A percentile compares a stretch with the other conserved stretches of the same genome.
These are phyloP conservation scores for Callospermophilus lateralis DNA, from an alignment of 2,113 vertebrate species.

Conservation along the genomic window DNA sequence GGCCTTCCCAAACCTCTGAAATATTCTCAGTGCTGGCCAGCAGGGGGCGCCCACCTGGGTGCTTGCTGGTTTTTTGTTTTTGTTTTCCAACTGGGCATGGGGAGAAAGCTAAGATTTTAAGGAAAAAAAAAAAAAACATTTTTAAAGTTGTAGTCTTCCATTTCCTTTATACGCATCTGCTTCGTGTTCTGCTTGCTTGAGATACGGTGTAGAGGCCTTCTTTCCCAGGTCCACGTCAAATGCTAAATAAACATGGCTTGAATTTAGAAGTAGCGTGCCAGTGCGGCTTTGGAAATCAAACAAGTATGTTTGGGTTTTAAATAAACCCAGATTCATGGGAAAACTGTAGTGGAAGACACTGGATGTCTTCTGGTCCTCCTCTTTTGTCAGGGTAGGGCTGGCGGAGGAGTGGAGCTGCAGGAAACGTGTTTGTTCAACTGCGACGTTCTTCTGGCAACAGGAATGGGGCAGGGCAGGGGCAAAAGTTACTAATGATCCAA, in stretches of 20 bases:
- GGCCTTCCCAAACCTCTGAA: background rate
- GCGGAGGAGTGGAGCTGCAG: background rate
- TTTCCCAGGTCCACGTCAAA: constrained; percentile 61
- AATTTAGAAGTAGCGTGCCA: background rate
- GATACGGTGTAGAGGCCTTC: constrained; percentile 51
- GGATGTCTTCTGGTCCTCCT: background rate
- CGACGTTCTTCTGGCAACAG: background rate
- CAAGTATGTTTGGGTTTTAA: background rate
- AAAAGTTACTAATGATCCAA: background rate
- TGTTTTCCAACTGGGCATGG: background rate
- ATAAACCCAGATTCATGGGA: background rate
- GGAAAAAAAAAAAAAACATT: background rate
- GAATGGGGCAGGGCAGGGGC: rapidly evolving
- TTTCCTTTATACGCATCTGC: background rate
- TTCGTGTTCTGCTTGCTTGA: constrained; percentile 13
- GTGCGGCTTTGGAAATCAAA: background rate
- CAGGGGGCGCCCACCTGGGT: background rate
- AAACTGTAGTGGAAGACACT: background rate
- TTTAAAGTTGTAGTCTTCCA: background rate
- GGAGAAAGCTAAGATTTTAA: background rate
- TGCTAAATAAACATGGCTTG: constrained; percentile 64
- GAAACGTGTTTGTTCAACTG: background rate
- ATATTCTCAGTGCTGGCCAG: constrained; percentile 61
- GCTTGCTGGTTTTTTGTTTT: background rate
- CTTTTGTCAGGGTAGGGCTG: background rate